Conservation (phyloP, 53 echinoderm and acorn worm genomes). For the Actinopyga echinites region DNA sequence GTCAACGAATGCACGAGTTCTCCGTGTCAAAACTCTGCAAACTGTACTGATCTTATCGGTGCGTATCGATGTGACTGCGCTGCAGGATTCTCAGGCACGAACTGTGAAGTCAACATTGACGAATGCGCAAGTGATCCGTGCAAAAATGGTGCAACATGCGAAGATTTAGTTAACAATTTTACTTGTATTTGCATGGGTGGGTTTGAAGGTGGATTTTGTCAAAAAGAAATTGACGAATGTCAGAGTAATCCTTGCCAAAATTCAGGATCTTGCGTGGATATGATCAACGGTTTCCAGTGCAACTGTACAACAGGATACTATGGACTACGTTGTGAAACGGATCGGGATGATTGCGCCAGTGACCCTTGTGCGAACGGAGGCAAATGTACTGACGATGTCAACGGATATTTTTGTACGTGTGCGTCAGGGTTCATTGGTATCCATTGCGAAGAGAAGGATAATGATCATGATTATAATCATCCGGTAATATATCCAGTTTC, state of each 20-base stretch:
- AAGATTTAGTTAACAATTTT: slow-evolving; percentile 16
- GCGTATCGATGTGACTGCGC: slow-evolving; percentile 44
- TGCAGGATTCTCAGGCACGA: slow-evolving; percentile 39
- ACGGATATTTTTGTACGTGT: slow-evolving; percentile 21
- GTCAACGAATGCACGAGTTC: slow-evolving; percentile 52
- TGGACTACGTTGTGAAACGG: slow-evolving; percentile 1
- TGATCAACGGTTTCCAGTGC: slow-evolving; percentile 9
- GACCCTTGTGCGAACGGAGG: slow-evolving; percentile 25
- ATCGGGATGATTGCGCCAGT: slow-evolving; percentile 32
- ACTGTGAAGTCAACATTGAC: slow-evolving; percentile 55
- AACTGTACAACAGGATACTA: slow-evolving; percentile 13
- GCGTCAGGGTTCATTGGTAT: slow-evolving; percentile 1
- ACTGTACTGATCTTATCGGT: slow-evolving; percentile 45
- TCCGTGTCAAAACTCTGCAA: slow-evolving; percentile 50
- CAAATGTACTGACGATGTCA: slow-evolving; percentile 11
- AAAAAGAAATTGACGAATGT: slow-evolving; percentile 24
- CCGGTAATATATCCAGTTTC: no score
- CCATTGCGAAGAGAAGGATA: slow-evolving; percentile 9
- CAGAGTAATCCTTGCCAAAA: slow-evolving; percentile 13
- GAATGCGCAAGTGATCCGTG: slow-evolving; percentile 64
- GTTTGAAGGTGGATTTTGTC: neutral
- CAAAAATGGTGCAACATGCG: slow-evolving; percentile 8
- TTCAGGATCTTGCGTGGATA: slow-evolving; percentile 25
- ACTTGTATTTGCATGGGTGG: slow-evolving; percentile 18
- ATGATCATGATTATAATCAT: no score